Evolutionary conservation across 2,888 invertebrate species (phyloP).

Genomic region (Sarcophaga subvicina): DNA sequence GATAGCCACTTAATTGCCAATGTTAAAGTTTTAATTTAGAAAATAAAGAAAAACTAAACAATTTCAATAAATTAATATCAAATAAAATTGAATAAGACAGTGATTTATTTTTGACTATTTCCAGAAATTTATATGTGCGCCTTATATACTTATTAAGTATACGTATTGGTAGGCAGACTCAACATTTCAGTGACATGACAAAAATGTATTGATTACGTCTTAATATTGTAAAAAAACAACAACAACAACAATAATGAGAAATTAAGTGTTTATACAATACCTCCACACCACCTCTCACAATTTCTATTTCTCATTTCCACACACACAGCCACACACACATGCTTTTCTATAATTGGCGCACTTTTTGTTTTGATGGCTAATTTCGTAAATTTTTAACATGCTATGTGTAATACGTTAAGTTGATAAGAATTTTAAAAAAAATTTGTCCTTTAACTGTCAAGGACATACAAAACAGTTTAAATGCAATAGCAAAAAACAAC

Average conservation of each 20-base stretch:
- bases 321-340: neutral
- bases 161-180: slow-evolving; percentile 56
- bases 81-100: neutral
- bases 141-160: slow-evolving; percentile 56
- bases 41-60: no score
- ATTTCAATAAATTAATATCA: no score
- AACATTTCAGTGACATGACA: slow-evolving; percentile 36
- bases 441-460: slow-evolving; percentile 65
- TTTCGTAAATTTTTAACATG: slow-evolving; percentile 11
- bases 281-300: no score
- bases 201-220: slow-evolving; percentile 30
- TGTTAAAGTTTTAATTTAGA: no score
- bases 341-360: slow-evolving; percentile 33
- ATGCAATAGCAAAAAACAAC: slow-evolving; percentile 36
- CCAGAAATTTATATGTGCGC: neutral
- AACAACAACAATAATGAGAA: neutral
- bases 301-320: no score
- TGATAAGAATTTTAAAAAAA: slow-evolving; percentile 33
- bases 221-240: neutral
- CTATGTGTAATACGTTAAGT: slow-evolving; percentile 7
- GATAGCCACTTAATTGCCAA: no score
- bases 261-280: no score
- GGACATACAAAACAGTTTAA: slow-evolving; percentile 46
- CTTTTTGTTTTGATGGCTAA: slow-evolving; percentile 12
- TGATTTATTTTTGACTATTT: slow-evolving; percentile 1